Evolutionary conservation across 2,888 invertebrate species (phyloP).

Genomic region (Papilio elwesi): DNA sequence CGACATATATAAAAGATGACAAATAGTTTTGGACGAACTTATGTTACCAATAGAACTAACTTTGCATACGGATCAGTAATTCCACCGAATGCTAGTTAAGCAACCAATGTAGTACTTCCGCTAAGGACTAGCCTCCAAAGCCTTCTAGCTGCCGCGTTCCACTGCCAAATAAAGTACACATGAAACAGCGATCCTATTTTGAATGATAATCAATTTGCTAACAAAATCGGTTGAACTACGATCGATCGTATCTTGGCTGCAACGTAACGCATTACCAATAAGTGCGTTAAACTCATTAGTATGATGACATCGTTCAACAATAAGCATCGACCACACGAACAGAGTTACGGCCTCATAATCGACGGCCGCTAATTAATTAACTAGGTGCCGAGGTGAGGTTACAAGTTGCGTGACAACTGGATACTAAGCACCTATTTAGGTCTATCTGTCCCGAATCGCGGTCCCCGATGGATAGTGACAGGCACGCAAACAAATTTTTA

Average conservation of each 20-base stretch:
- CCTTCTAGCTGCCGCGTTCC: slow-evolving; percentile 67
- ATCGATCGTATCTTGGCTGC: slow-evolving; percentile 33
- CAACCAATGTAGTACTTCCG: slow-evolving; percentile 62
- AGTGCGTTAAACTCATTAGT: slow-evolving; percentile 26
- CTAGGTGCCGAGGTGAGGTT: slow-evolving; percentile 39
- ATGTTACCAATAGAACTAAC: neutral
- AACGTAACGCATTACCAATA: slow-evolving; percentile 31
- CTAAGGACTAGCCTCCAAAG: slow-evolving; percentile 55
- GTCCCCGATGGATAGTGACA: slow-evolving; percentile 44
- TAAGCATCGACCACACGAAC: slow-evolving; percentile 22
- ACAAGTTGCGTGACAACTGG: slow-evolving; percentile 48
- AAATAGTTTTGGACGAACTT: too few species aligned
- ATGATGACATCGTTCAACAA: slow-evolving; percentile 29
- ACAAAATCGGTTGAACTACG: slow-evolving; percentile 42
- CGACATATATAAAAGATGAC: too few species aligned
- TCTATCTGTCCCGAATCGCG: slow-evolving; percentile 45
- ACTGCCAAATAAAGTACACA: slow-evolving; percentile 70
- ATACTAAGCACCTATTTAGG: slow-evolving; percentile 45
- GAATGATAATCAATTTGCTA: slow-evolving; percentile 71
- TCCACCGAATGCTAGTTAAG: slow-evolving; percentile 54
- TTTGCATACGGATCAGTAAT: slow-evolving; percentile 54
- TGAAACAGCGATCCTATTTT: slow-evolving; percentile 62
- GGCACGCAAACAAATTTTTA: slow-evolving; percentile 49
- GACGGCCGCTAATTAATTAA: slow-evolving; percentile 50
- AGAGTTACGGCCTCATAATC: slow-evolving; percentile 46